Percentiles rank a stretch among this genome's conserved stretches.
Conservation (phyloP, 2,113 vertebrate genomes). For the Prietella phreatophila region DNA sequence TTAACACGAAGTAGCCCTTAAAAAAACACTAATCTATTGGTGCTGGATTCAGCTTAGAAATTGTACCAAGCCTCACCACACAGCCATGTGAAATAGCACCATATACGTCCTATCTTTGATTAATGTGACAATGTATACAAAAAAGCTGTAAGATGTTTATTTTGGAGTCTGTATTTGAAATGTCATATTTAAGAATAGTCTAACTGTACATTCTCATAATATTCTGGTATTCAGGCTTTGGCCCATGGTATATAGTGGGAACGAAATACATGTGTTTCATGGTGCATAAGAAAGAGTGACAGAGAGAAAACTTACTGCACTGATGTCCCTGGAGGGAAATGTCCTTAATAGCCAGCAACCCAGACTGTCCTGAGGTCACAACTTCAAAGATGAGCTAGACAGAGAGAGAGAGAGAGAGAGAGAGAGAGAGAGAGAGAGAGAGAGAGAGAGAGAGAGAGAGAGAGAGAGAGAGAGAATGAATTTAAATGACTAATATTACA, state of each 20-base stretch:
- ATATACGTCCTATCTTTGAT: neutral
- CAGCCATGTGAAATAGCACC: neutral
- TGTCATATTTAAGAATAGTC: neutral
- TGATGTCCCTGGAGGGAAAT: conserved; percentile 92
- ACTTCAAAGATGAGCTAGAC: conserved; percentile 91
- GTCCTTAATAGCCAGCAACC: conserved; percentile 88
- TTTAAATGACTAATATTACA: neutral
- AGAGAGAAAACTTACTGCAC: conserved; percentile 82
- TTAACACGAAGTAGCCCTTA: neutral
- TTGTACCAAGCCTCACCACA: neutral
- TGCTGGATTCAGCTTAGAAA: neutral
- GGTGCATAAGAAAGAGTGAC: neutral
- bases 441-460: conserved; percentile 2
- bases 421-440: neutral
- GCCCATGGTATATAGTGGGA: neutral
- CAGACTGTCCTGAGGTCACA: conserved; percentile 81
- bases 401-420: conserved; percentile 27
- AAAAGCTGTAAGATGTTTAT: neutral
- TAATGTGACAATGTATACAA: neutral
- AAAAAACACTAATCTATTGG: neutral
- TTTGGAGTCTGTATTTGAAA: neutral
- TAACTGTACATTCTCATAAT: neutral
- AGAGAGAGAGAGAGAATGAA: neutral
- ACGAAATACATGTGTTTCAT: neutral
- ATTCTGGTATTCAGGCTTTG: neutral